Evolutionary conservation across 2,888 invertebrate genomes (phyloP).

Genomic region (Autographa gamma): DNA sequence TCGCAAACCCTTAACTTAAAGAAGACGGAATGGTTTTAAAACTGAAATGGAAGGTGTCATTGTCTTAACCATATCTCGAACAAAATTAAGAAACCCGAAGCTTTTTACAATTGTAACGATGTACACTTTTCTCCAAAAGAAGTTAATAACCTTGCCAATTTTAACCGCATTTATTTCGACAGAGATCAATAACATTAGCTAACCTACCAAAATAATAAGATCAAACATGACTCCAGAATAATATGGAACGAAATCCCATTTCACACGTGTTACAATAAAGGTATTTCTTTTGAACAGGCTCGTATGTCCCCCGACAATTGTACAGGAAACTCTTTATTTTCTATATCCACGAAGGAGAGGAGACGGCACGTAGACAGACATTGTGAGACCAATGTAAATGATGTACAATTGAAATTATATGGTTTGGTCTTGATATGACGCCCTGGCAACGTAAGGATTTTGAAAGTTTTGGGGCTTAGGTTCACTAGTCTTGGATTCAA

Average conservation of each 20-base stretch:
- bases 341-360: constrained; percentile 72
- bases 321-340: constrained; percentile 85
- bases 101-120: too few species aligned
- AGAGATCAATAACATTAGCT: constrained; percentile 17
- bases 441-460: neutral
- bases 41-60: too few species aligned
- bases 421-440: constrained; percentile 31
- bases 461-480: neutral
- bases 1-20: too few species aligned
- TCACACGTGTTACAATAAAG: constrained; percentile 79
- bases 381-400: constrained; percentile 41
- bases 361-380: constrained; percentile 75
- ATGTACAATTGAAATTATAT: constrained; percentile 56
- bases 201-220: constrained; percentile 39
- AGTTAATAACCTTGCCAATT: too few species aligned
- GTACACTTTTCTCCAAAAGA: too few species aligned
- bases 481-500: neutral
- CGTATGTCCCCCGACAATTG: constrained; percentile 76
- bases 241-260: constrained; percentile 69
- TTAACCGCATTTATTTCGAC: neutral
- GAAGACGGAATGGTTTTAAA: too few species aligned
- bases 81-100: too few species aligned
- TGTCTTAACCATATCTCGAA: too few species aligned
- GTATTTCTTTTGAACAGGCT: constrained; percentile 75
- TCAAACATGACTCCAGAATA: constrained; percentile 46